Base-by-base conservation (phyloP, 2,797 vertebrate species). In the Furcifer pardalis region DNA sequence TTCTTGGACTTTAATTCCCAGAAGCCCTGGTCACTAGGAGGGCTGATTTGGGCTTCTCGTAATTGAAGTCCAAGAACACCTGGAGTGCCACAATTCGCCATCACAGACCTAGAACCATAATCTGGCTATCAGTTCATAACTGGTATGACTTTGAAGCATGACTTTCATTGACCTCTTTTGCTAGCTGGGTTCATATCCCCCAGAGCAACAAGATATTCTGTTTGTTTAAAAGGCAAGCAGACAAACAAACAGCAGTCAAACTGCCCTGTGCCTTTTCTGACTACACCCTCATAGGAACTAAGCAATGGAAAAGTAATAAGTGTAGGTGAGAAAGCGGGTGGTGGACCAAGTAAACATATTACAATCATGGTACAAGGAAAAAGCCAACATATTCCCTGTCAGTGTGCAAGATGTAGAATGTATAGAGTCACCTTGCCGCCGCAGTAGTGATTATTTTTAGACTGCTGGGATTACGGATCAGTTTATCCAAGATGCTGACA, bases 401-500 rank as follows among this genome's bases (percentile, higher is more conserved):
- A 65, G 17, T 84, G 27, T 0, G 4, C 12, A 60, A 23, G 30
- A 68, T 9, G 17, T 12, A 82, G 81, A 84, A 84, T 80, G 3
- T 30, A 52, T 44, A 27, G 15, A 77, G 90, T 95, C 97, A 99
- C 98, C 98, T 99, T 96, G 98, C 97, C 0, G 97, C 96, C 0
- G 98, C 97, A 92, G 97, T 99, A 90, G 98, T 98, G 83, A 98
- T 98, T 92, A 99, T 97, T 96, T 99, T 99, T 92, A 99, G 97
- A 82, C 97, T 98, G 91, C 98, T 96, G 8, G 98, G 98, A 94
- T 99, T 99, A 83, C 98, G 98, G 94, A 99, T 99, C 86, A 99
- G 97, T 69, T 99, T 99, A 93, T 99, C 98, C 95, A 99, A 96
- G 92, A 99, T 98, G 96, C 97, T 99, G 95, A 99, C 98, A 84